Evolutionary conservation across 2,888 invertebrate species (phyloP), one percentile per base, ranked within the genome.

Genomic region (Drosophila siamana): DNA sequence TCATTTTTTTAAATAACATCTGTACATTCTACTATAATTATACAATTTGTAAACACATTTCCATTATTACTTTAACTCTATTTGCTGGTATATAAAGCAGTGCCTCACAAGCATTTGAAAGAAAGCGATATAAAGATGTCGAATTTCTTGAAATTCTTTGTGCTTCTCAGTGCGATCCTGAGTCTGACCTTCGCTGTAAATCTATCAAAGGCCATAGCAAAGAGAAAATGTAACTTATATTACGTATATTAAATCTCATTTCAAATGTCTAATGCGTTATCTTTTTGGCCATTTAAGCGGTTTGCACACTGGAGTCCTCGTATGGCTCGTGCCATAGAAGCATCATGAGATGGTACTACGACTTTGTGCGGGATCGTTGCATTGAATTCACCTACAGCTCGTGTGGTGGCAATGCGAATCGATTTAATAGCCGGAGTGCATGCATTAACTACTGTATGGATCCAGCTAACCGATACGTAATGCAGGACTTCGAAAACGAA

Each of bases 371-470:
- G 5, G 43, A 70, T 33, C 19, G 15, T 1, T 75, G 74, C 8
- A 1, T 47, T 4, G 2, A 11, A 9, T 76, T 68, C 33, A 4
- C 4, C 6, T 71, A 65, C n/a, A 61, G 62, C 6, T 19, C 43
- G 0, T 71, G 67, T 36, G 59, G 62, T 1, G 67, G 59, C 2
- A 76, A 68, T 19, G 4, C 0, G 2, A 75, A 75, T 41, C 56
- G 33, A 2, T 77, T 68, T 16, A 3, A 51, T 0, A 43, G 2
- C 4, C n/a, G 38, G 5, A 2, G 7, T 0, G 24, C 9, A 0
- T 66, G 70, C 8, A 46, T 26, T 1, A 6, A 1, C 2, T 70
- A 7, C 15, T 69, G 70, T 19, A 50, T 56, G 52, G 8, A 28
- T n/a, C 22, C 55, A 19, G 13, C 1, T 0, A 2, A 24, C 22